Evolutionary conservation across 2,797 vertebrate species (phyloP).

Genomic region (Vultur gryphus): DNA sequence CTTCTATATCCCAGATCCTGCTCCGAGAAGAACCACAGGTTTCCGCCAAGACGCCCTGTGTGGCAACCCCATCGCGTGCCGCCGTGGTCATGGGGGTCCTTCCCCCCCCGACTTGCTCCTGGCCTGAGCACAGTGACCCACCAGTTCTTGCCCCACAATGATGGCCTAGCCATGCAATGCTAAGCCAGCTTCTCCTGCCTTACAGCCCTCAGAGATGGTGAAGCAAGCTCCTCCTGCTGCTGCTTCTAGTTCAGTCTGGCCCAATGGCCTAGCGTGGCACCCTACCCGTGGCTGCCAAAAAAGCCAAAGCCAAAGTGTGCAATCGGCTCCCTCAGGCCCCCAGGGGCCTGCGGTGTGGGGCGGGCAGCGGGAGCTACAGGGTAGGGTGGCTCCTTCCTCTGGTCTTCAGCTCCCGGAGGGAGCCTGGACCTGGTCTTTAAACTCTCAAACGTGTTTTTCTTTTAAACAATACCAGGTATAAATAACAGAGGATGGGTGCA

Average conservation of each 20-base stretch:
- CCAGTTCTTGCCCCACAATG: too few species aligned
- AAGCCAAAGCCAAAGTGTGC: too few species aligned
- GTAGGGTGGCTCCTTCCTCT: neutral
- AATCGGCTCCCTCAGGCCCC: too few species aligned
- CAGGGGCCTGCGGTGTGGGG: accelerated
- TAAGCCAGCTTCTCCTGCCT: neutral
- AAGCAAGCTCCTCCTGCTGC: neutral
- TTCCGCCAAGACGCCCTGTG: accelerated
- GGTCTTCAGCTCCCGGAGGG: neutral
- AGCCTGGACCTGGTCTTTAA: neutral
- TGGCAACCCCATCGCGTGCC: accelerated
- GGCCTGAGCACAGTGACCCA: neutral
- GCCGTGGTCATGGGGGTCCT: accelerated
- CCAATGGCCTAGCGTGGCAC: accelerated
- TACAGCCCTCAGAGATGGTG: neutral
- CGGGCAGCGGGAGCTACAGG: accelerated
- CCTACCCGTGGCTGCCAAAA: neutral
- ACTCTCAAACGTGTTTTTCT: neutral
- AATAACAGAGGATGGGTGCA: neutral
- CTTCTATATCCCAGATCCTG: neutral
- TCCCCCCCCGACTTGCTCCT: neutral
- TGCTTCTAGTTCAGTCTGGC: accelerated
- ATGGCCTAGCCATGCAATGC: neutral
- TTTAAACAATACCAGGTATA: neutral
- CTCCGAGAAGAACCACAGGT: neutral